Conservation (phyloP, 1,140 invertebrate species). For the Drosophila nigrodunni region DNA sequence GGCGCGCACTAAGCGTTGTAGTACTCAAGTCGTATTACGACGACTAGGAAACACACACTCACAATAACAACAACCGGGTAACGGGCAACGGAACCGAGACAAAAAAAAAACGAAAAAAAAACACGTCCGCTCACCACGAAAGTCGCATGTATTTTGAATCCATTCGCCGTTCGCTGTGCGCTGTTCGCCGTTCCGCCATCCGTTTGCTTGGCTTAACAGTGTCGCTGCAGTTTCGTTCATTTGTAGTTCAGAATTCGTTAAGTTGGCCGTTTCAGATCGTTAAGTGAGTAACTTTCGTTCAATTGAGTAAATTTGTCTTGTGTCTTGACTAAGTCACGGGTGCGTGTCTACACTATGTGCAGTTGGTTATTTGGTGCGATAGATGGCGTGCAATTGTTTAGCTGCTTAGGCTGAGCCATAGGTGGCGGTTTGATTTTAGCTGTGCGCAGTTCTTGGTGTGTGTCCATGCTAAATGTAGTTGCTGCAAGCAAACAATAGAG, state of each 20-base stretch:
- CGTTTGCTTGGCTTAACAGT: slow-evolving; percentile 32
- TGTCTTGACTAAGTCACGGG: not conserved
- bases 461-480: not conserved
- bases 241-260: slow-evolving; percentile 2
- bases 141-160: slow-evolving; percentile 53
- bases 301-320: not conserved
- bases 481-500: not conserved
- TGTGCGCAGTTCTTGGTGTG: not conserved
- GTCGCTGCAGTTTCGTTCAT: slow-evolving; percentile 16
- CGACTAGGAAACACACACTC: slow-evolving; percentile 25
- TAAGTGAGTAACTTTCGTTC: slow-evolving; percentile 7
- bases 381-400: not conserved
- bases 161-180: not conserved
- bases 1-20: slow-evolving; percentile 52
- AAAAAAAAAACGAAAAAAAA: slow-evolving; percentile 52
- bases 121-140: slow-evolving; percentile 64
- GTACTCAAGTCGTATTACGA: slow-evolving; percentile 4
- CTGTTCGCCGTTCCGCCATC: not conserved
- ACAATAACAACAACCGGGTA: slow-evolving; percentile 11
- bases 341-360: not conserved
- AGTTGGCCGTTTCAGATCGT: not conserved
- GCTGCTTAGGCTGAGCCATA: not conserved
- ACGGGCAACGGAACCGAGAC: slow-evolving; percentile 16
- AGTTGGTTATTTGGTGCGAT: not conserved
- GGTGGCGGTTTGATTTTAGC: not conserved